Conservation (phyloP, 2,797 vertebrate species). For the Sebastes hubbsi region DNA sequence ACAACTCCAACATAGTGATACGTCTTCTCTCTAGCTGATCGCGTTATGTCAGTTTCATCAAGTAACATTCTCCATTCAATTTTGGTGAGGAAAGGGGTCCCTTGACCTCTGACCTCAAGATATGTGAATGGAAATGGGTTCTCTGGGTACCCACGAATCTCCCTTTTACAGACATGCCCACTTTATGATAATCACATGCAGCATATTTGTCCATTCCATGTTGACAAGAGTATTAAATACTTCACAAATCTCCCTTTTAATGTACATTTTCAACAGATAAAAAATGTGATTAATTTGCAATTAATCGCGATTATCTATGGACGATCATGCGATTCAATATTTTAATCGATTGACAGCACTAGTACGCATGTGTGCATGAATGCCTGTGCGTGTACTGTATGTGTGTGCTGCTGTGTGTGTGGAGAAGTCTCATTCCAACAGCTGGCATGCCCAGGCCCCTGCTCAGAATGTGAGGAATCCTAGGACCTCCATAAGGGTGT, state of each 20-base stretch:
- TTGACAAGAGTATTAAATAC: no score
- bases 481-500: constrained; percentile 40
- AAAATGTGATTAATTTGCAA: no score
- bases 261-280: no score
- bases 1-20: not conserved
- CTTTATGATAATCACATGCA: not conserved
- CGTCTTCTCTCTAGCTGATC: not conserved
- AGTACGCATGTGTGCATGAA: not conserved
- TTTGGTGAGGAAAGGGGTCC: no score
- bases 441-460: constrained; percentile 77
- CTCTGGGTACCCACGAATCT: no score
- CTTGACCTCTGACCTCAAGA: no score
- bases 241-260: no score
- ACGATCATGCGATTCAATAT: no score
- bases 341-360: no score
- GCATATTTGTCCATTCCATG: no score
- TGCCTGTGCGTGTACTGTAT: not conserved
- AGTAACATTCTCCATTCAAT: not conserved
- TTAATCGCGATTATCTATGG: no score
- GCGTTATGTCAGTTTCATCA: not conserved
- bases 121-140: no score
- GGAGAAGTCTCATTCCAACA: constrained; percentile 72
- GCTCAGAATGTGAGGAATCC: constrained; percentile 78
- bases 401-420: constrained; percentile 18
- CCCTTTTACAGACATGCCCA: not conserved